Base-by-base conservation (phyloP, 2,888 invertebrate species). In the Philereme vetulata region DNA sequence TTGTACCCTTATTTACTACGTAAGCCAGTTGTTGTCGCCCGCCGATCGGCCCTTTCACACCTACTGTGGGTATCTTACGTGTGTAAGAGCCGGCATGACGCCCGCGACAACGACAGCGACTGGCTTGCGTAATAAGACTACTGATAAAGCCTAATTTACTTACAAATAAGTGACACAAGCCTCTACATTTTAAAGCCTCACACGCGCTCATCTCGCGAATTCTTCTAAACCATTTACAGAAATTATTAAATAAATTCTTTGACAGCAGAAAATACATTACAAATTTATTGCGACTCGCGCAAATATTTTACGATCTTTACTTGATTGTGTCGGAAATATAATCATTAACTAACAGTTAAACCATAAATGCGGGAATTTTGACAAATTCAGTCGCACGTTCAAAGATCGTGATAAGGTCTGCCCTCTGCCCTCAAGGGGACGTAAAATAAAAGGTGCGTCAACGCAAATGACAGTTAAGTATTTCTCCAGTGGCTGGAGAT, bases 401-500 rank as follows among this genome's bases (percentile, higher is more conserved):
- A 57, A 50, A 47, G 64, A 70, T 71, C 68, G 66, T 72, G 70
- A 71, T 63, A 60, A 50, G 58, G 54, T 55, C 62, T 69, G 76
- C 71, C 69, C 69, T 69, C 64, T 72, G 70, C 71, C 72, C 72
- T 64, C 48, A 67, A 68, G 71, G 69, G 71, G 70, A 67, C 70
- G 66, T 50, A 74, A 74, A 77, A 75, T 76, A 69, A 76, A 76
- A 77, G 77, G 72, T 69, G 57, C 76, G 73, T 77, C 78, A 74
- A 66, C 67, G 63, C 65, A 80, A 84, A 78, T 75, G 82, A 80
- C 80, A 77, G 69, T 68, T 64, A 76, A 77, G 74, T 77, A 80
- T 80, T 77, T 80, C 75, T 73, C 67, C 70, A 56, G 56, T 57
- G 68, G 62, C 57, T 62, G 60, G 57, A 64, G 74, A 76, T 78